Base-by-base conservation (phyloP, 2,797 vertebrate genomes). In the Gouania willdenowi region DNA sequence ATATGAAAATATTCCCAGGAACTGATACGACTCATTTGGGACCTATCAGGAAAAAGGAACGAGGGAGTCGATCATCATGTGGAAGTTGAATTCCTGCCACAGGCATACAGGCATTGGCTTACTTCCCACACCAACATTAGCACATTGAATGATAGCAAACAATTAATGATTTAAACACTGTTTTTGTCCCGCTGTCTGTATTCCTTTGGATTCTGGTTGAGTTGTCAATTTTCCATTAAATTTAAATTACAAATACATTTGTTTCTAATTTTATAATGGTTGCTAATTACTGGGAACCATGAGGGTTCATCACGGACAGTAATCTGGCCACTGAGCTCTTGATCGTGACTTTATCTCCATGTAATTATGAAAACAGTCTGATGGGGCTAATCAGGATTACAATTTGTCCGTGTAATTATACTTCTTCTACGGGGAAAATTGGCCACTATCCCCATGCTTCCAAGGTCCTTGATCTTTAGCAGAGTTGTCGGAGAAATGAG, bases 361-460 rank as follows among this genome's bases (percentile, higher is more conserved):
- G 61, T 80, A 80, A 81, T 83, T 80, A 79, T 80, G 76, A 79
- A 83, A 76, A 83, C 66, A 76, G 70, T 36, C 66, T 80, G 75
- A 61, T 60, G 40, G 52, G 63, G 71, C 71, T 85, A 82, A 85
- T 82, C 77, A 74, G 83, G 80, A 85, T 84, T 79, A 85, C 80
- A 79, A 74, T 83, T 81, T 81, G 72, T 76, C 71, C 60, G 66
- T 74, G 75, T 81, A 84, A 84, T 84, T 83, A 81, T 70, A 71
- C 73, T 48, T 61, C 64, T 80, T 79, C 76, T 79, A 54, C 54
- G 40, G 66, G 68, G 71, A 80, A 62, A 66, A 44, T 29, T 41
- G 65, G 58, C 64, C 52, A 49, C 82, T 75, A 76, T 75, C 67
- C 55, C 40, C 18, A 64, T 76, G 67, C 39, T 69, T 50, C 59